Evolutionary conservation across 2,113 vertebrate species (phyloP).

Genomic region (Myrmecobius fasciatus): DNA sequence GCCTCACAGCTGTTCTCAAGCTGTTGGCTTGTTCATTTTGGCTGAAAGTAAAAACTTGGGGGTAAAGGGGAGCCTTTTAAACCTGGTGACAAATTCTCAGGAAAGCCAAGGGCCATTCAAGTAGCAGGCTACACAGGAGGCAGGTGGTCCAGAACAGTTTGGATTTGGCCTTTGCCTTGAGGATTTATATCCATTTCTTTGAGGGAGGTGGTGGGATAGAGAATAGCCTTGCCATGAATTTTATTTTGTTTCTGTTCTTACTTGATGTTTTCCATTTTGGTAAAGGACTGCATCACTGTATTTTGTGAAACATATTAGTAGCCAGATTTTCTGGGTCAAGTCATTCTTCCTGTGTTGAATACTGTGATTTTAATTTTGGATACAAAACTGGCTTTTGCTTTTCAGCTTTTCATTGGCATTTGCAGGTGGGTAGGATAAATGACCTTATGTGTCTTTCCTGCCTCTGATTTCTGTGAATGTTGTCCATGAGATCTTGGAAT

Average conservation of each 20-base stretch:
- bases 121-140: background rate
- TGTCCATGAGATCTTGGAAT: background rate
- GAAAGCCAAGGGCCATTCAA: slow-evolving; percentile 37
- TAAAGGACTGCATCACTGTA: slow-evolving; percentile 5
- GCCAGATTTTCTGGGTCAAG: slow-evolving; percentile 68
- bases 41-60: slow-evolving; percentile 49
- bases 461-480: slow-evolving; percentile 36
- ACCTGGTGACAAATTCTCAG: slow-evolving; percentile 30
- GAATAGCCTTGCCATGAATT: background rate
- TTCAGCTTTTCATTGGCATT: slow-evolving; percentile 17
- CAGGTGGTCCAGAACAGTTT: background rate
- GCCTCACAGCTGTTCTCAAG: slow-evolving; percentile 54
- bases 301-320: slow-evolving; percentile 37
- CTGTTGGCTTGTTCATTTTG: slow-evolving; percentile 52
- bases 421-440: background rate
- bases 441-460: background rate
- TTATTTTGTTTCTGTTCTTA: slow-evolving; percentile 10
- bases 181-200: slow-evolving; percentile 17
- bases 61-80: slow-evolving; percentile 38
- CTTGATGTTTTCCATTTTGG: slow-evolving; percentile 21
- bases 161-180: background rate
- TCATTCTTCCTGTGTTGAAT: slow-evolving; percentile 70
- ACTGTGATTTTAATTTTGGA: slow-evolving; percentile 44
- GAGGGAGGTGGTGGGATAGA: background rate
- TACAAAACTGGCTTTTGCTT: slow-evolving; percentile 39